These are phyloP conservation scores for Hirudo medicinalis DNA, from an alignment of 1,140 invertebrate species.

Conservation along the genomic window DNA sequence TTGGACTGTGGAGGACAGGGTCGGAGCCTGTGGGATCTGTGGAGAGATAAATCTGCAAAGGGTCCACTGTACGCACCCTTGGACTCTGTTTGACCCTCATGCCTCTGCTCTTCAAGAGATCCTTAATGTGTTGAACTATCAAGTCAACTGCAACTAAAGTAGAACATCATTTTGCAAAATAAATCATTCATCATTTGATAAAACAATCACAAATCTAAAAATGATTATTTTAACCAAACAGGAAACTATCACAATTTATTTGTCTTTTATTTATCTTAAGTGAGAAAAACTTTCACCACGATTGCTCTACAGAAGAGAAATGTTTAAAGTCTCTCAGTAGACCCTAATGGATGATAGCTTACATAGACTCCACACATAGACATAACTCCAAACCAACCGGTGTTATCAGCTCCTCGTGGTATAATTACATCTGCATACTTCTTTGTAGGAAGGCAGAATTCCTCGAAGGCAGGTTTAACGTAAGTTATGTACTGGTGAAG, in stretches of 20 bases:
- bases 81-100: background rate
- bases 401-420: constrained; percentile 87
- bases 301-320: too few relatives aligned
- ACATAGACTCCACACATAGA: too few relatives aligned
- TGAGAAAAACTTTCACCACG: background rate
- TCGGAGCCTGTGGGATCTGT: background rate
- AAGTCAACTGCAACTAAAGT: constrained; percentile 90
- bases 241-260: too few relatives aligned
- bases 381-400: constrained; percentile 48
- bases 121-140: constrained; percentile 95
- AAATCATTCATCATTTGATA: background rate
- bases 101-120: constrained; percentile 52
- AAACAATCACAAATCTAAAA: too few relatives aligned
- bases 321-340: too few relatives aligned
- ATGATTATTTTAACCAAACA: too few relatives aligned
- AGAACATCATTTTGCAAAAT: constrained; percentile 11
- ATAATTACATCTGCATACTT: constrained; percentile 99
- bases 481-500: constrained; percentile 91
- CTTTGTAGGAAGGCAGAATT: constrained; percentile 98
- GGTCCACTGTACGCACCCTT: background rate
- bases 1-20: too few relatives aligned
- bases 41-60: background rate
- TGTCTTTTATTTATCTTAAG: too few relatives aligned
- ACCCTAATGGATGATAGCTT: background rate
- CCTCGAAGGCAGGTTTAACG: constrained; percentile 97